phyloP scores from a whole-genome alignment of 1,140 invertebrate genomes.

The Drosophila erecta region DNA sequence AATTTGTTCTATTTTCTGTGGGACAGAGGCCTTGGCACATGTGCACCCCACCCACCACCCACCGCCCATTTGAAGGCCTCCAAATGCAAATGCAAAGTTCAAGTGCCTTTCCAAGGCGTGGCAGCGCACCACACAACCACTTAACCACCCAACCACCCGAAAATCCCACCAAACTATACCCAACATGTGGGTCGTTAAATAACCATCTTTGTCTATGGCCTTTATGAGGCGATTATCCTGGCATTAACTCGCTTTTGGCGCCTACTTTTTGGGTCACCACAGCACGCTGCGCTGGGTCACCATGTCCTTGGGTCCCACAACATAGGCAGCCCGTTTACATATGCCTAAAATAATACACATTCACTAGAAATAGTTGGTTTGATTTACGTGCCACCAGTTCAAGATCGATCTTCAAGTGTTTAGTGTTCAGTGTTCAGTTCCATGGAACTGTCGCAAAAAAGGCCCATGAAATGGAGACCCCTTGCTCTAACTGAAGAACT shows the following conservation, averaged over 20 bases:
- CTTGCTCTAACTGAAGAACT: neutral
- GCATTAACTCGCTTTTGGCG: constrained; percentile 44
- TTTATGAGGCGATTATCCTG: constrained; percentile 43
- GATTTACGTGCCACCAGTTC: no score
- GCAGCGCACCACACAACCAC: neutral
- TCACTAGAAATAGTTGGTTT: no score
- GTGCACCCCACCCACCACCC: constrained; percentile 12
- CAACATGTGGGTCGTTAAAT: constrained; percentile 30
- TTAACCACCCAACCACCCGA: neutral
- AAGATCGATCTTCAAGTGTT: neutral
- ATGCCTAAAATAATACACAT: neutral
- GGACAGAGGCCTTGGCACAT: constrained; percentile 41
- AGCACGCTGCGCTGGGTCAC: neutral
- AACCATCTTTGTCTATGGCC: constrained; percentile 27
- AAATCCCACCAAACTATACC: constrained; percentile 5
- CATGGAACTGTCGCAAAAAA: no score
- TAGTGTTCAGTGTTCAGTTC: neutral
- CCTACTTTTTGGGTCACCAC: constrained; percentile 21
- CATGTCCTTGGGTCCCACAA: neutral
- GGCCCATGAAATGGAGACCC: no score
- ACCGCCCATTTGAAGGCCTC: constrained; percentile 51
- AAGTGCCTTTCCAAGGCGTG: constrained; percentile 71
- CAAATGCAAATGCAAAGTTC: constrained; percentile 74
- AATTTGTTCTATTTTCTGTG: constrained; percentile 49
- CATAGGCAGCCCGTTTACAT: neutral